Percentiles rank a stretch among this genome's conserved stretches.
Evolutionary conservation across 2,888 invertebrate genomes (phyloP).

Genomic region (Neoascia interrupta): DNA sequence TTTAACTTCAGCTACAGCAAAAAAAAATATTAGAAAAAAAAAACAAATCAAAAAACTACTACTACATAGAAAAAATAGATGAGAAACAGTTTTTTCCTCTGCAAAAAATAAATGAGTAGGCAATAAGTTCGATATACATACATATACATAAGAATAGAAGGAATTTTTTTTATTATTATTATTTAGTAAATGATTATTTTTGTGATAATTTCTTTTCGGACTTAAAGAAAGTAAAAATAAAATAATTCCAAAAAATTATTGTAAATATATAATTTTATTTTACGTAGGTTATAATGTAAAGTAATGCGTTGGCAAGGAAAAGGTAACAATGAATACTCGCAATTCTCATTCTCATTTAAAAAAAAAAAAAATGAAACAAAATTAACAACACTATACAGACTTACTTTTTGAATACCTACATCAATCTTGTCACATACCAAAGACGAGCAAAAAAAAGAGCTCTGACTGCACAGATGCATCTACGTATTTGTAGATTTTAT

Average conservation of each 20-base stretch:
- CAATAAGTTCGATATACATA: slow-evolving; percentile 7
- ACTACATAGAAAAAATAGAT: slow-evolving; percentile 11
- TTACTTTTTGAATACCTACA: no score
- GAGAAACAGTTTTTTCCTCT: slow-evolving; percentile 4
- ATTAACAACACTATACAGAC: not conserved
- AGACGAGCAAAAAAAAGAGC: no score
- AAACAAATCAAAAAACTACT: slow-evolving; percentile 40
- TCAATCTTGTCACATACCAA: no score
- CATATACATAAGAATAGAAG: slow-evolving; percentile 18
- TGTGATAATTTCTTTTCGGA: slow-evolving; percentile 12
- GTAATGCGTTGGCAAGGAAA: slow-evolving; percentile 39
- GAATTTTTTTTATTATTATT: not conserved
- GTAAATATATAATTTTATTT: slow-evolving; percentile 22
- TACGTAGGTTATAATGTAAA: slow-evolving; percentile 22
- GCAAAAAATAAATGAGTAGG: not conserved
- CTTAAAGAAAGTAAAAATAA: slow-evolving; percentile 6
- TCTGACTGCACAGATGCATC: no score
- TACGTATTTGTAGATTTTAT: no score
- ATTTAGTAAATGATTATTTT: not conserved
- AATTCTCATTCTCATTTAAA: slow-evolving; percentile 1
- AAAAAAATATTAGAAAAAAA: slow-evolving; percentile 16
- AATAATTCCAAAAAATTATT: slow-evolving; percentile 26
- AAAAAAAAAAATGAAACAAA: not conserved
- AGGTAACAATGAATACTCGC: slow-evolving; percentile 55
- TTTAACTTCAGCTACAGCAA: slow-evolving; percentile 51